These are phyloP conservation scores for Philypnodon macrostomus DNA, from an alignment of 2,797 vertebrate species.

Conservation along the genomic window DNA sequence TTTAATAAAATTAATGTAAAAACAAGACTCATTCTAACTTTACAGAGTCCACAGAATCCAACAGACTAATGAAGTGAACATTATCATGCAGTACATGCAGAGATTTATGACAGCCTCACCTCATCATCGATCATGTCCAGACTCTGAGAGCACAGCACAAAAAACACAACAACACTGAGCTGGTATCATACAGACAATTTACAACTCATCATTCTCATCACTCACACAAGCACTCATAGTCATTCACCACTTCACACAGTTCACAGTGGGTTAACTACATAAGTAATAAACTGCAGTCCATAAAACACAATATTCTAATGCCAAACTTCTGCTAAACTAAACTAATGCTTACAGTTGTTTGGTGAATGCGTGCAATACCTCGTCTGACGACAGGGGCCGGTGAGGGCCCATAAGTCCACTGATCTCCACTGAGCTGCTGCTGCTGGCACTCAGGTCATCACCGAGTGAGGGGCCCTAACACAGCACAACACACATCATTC, in stretches of 20 bases:
- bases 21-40: too few species aligned
- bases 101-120: slow-evolving; percentile 80
- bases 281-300: too few species aligned
- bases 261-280: too few species aligned
- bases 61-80: too few species aligned
- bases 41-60: too few species aligned
- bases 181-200: slow-evolving; percentile 34
- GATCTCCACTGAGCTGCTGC: slow-evolving; percentile 89
- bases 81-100: slow-evolving; percentile 8
- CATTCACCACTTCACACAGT: too few species aligned
- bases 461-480: slow-evolving; percentile 81
- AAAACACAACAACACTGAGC: slow-evolving; percentile 44
- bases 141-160: slow-evolving; percentile 83
- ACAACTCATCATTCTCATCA: too few species aligned
- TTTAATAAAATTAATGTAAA: too few species aligned
- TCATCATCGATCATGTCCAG: slow-evolving; percentile 99
- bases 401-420: slow-evolving; percentile 83
- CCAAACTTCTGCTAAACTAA: too few species aligned
- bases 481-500: slow-evolving; percentile 25
- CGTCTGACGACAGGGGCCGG: slow-evolving; percentile 85
- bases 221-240: too few species aligned
- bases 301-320: too few species aligned
- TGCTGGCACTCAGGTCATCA: slow-evolving; percentile 91
- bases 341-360: too few species aligned
- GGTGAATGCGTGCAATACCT: slow-evolving; percentile 81